A percentile compares a stretch with the other conserved stretches of the same genome.
Conservation (phyloP, 2,113 vertebrate genomes). For the Orthonyx spaldingii region DNA sequence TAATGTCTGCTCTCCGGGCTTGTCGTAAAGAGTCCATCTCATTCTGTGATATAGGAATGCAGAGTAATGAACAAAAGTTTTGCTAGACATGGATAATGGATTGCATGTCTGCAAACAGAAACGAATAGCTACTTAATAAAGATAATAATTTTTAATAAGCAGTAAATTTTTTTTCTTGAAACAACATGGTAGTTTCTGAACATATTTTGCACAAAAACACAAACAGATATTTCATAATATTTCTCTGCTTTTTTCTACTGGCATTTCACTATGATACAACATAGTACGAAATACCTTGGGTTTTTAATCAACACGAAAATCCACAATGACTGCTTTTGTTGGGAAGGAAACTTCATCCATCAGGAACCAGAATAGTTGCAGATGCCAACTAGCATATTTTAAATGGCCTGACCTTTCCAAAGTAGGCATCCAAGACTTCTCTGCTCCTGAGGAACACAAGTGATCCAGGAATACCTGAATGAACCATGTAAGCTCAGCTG, state of each 20-base stretch:
- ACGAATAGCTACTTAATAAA: background rate
- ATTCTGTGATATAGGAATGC: background rate
- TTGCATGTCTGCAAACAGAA: background rate
- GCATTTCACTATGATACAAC: background rate
- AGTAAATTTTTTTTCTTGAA: background rate
- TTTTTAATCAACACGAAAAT: background rate
- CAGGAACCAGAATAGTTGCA: background rate
- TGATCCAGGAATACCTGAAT: background rate
- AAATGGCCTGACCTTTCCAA: background rate
- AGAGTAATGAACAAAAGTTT: background rate
- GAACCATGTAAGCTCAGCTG: background rate
- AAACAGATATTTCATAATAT: background rate
- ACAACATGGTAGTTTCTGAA: background rate
- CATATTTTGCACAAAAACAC: background rate
- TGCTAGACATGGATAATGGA: background rate
- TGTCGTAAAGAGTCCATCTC: background rate
- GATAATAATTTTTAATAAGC: conserved; percentile 46
- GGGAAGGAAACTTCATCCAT: background rate
- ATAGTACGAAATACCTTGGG: background rate
- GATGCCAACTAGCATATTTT: background rate
- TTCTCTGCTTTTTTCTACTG: background rate
- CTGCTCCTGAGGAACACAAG: background rate
- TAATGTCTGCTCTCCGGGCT: background rate
- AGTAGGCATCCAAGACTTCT: background rate
- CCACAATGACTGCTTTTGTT: background rate